Evolutionary conservation across 2,888 invertebrate genomes (phyloP).

Genomic region (Limnephilus rhombicus): DNA sequence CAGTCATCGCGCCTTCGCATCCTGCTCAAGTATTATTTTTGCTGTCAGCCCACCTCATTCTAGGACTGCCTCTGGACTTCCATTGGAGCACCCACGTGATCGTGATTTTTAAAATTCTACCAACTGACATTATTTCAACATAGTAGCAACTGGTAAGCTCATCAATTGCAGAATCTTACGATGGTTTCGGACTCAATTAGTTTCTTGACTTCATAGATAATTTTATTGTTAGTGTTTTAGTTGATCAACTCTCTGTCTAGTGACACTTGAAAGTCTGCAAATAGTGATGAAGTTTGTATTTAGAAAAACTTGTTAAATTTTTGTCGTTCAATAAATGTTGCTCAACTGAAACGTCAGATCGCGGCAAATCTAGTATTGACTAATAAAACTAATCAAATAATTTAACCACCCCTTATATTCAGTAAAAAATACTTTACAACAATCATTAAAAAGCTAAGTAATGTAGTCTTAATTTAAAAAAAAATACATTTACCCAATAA

Average conservation of each 20-base stretch:
- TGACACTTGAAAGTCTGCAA: too few species aligned
- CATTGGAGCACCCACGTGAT: too few species aligned
- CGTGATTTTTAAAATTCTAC: neutral
- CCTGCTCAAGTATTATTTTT: neutral
- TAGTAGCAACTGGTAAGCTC: neutral
- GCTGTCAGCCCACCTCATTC: neutral
- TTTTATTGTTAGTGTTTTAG: neutral
- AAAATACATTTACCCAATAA: neutral
- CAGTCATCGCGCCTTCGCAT: neutral
- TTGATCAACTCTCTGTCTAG: too few species aligned
- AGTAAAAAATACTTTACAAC: too few species aligned
- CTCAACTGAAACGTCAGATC: too few species aligned
- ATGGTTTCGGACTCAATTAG: too few species aligned
- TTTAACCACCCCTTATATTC: too few species aligned
- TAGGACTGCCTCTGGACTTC: neutral
- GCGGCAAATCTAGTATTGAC: too few species aligned
- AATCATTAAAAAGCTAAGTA: neutral
- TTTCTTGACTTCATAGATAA: neutral
- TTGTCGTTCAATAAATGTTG: too few species aligned
- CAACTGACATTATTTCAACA: neutral
- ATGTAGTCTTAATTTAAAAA: neutral
- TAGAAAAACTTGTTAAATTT: too few species aligned
- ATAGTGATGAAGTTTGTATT: too few species aligned
- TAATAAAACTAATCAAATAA: too few species aligned
- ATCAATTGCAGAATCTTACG: neutral